Base-by-base conservation (phyloP, 2,797 vertebrate genomes). In the Columba guinea region DNA sequence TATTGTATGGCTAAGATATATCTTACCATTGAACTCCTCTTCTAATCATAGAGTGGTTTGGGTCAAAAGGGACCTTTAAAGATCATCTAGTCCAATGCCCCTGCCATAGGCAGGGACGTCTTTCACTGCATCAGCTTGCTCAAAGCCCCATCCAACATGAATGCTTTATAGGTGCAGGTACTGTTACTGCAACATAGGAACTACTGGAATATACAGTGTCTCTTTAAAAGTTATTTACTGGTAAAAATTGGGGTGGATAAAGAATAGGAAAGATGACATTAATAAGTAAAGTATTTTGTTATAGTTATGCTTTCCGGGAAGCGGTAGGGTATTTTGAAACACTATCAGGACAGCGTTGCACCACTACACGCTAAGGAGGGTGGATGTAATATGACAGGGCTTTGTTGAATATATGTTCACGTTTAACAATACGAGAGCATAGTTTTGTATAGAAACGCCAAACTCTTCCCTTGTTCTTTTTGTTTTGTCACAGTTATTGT, bases 401-500 rank as follows among this genome's bases (percentile, higher is more conserved):
- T 84, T 64, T 48, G 13, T 13, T 56, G 8, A 52, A 15, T 60
- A 7, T 7, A 4, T 64, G 11, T 39, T 90, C 15, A 10, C 49
- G 8, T 30, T 82, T 79, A 58, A 44, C 22, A 78, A 7, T 19
- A 16, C 9, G 32, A 22, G 9, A 84, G 9, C 8, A 27, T 11
- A 32, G 8, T 34, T 84, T 49, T 73, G 16, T 68, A 30, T 5
- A 46, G 55, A 81, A 87, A 37, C 8, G 51, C 51, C n/a, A 59
- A 93, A 71, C 7, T 49, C 20, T 55, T 60, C 48, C 24, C 20
- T 7, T 79, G 14, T 49, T 91, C 11, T 84, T 87, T 76, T 79
- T 86, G 24, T 69, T 94, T 77, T 75, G 13, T 93, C 96, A 9
- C 13, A 97, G 97, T 64, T 85, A 10, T 64, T 84, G 37, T 68